Evolutionary conservation across 2,888 invertebrate species (phyloP), one percentile per base, ranked within the genome.

Genomic region (Lepidochitona cinerea): DNA sequence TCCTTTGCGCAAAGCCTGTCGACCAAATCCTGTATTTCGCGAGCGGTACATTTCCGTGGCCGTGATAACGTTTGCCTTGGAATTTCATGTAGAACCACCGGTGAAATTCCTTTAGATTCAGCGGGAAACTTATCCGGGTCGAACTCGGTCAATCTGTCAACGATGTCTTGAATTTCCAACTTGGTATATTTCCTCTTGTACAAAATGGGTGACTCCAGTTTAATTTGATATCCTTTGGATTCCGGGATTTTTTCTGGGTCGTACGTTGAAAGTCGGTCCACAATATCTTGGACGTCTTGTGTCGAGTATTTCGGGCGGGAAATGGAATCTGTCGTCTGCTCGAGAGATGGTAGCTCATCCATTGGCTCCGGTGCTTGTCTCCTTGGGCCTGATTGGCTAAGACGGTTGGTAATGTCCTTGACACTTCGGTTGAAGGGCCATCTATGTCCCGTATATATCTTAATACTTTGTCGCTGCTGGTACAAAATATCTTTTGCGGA

Each of bases 151-250:
- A 83, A 71, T 9, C 83, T 77, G 12, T 78, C 76, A 3, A 83
- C 81, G 52, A 82, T 83, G 29, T 72, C 74, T 67, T 79, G 75
- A 7, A 83, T 74, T 67, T 83, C 83, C 12, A 74, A 68, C 32
- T 82, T 81, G 0, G 78, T 78, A 68, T 83, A 83, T 64, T 79
- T 81, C 72, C 79, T 81, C 72, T 82, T 83, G 52, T 80, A 83
- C 0, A 82, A 79, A 33, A 83, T 81, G 2, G 83, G 79, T 29
- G 77, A 74, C 37, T 78, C 79, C 9, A 83, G 69, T 71, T 78
- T 77, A 6, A 83, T 78, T 4, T 75, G 33, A 68, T 83, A 79
- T 12, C 83, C 83, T 37, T 79, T 71, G 2, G 83, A 79, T 69
- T 82, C 80, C 0, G 83, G 82, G 37, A 75, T 66, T 66, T 83